Evolutionary conservation across 2,113 vertebrate genomes (phyloP), one percentile per base, ranked within the genome.

Genomic region (Ranitomeya variabilis): DNA sequence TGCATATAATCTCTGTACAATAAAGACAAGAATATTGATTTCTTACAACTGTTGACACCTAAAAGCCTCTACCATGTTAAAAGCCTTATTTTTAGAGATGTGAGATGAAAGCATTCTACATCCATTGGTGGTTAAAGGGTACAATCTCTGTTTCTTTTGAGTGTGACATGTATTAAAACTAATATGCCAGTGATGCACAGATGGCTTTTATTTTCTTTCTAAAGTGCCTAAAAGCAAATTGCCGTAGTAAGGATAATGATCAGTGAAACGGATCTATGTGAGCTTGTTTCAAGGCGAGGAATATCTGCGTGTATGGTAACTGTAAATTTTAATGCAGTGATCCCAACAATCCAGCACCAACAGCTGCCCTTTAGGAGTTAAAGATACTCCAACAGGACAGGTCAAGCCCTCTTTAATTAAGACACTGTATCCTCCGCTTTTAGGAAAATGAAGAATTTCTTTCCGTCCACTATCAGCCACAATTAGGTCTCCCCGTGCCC

Each of bases 261-360:
- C 7, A 37, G 23, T 7, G 26, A 13, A 55, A 13, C n/a, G 54
- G 51, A 55, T 57, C 77, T 55, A 55, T 21, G 4, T n/a, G n/a
- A 54, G 0, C 0, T 26, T 64, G 84, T 52, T 51, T 77, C 94
- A 96, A 15, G 95, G 95, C 11, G 95, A 95, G 2, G 95, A 95
- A 0, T 96, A 96, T 89, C 97, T 96, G 93, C 95, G 96, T 90
- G 97, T 94, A 82, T 97, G 94, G 91, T 99, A 99, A 77, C 96
- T 97, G 92, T 98, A 99, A 90, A 99, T 96, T 94, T 99, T 99
- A 90, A 99, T 97, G 92, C 98, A 99, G 6, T 99, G 97, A 94
- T 99, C 98, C 97, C 97, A 98, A 89, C 97, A 99, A 93, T 99
- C 98, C 90, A 99, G 93, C 89, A 99, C 98, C 52, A 99, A 92